phyloP scores from a whole-genome alignment of 1,140 invertebrate species.

The Antheraea mylitta region DNA sequence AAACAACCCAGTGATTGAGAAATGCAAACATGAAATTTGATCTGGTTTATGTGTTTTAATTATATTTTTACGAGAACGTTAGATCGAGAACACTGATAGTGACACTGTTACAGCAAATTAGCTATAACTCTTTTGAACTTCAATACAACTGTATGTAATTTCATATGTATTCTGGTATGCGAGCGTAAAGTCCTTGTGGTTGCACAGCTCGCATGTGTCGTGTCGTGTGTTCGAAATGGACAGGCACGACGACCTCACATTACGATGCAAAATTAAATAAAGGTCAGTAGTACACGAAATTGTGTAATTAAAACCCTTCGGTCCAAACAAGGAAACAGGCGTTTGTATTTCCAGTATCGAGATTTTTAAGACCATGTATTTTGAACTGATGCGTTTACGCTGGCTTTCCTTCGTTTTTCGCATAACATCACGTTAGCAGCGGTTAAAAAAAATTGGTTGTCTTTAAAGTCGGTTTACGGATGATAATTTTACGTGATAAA shows the following conservation, averaged over 20 bases:
- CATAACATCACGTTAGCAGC: no score
- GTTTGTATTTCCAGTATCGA: no score
- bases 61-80: neutral
- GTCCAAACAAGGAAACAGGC: neutral
- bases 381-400: no score
- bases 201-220: neutral
- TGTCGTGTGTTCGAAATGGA: conserved; percentile 5
- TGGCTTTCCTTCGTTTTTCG: no score
- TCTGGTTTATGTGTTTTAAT: no score
- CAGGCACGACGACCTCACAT: conserved; percentile 12
- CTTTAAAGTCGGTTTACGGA: no score
- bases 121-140: neutral
- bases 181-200: conserved; percentile 1
- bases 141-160: neutral
- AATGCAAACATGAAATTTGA: no score
- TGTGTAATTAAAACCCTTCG: neutral
- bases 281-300: neutral
- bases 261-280: conserved; percentile 20
- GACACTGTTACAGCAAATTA: no score
- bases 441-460: no score
- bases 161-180: neutral
- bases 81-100: neutral
- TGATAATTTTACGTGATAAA: no score
- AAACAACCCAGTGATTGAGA: no score
- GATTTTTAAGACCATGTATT: no score